Conservation (phyloP, 2,797 vertebrate genomes). For the Sebastes hopkinsi region DNA sequence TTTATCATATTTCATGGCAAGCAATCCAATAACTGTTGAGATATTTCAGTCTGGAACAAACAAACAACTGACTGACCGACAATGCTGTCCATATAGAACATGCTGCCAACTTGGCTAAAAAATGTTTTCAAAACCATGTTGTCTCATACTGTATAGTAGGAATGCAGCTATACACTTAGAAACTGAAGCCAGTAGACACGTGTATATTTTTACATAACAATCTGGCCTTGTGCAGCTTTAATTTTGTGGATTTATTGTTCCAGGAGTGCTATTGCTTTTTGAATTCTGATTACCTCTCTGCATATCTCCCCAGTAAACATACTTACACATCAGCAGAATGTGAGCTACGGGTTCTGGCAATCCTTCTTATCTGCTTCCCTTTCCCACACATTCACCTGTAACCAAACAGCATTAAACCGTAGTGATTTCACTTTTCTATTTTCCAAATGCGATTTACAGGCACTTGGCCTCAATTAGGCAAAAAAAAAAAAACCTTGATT, state of each 20-base stretch:
- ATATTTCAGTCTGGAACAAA: background rate
- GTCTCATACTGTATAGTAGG: background rate
- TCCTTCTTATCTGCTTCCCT: slow-evolving; percentile 7
- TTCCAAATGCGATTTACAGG: slow-evolving; percentile 43
- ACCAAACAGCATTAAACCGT: slow-evolving; percentile 48
- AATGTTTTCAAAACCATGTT: background rate
- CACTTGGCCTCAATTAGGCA: slow-evolving; percentile 47
- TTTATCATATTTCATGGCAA: background rate
- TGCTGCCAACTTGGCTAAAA: background rate
- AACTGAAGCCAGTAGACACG: background rate
- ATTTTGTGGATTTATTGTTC: slow-evolving; percentile 28
- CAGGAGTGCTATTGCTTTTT: background rate
- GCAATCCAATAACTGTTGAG: background rate
- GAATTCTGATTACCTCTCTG: slow-evolving; percentile 18
- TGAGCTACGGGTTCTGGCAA: slow-evolving; percentile 14
- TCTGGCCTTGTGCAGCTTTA: slow-evolving; percentile 11
- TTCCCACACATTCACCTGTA: slow-evolving; percentile 42
- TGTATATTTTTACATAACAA: slow-evolving; percentile 26
- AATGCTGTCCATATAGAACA: background rate
- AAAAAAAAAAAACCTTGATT: background rate
- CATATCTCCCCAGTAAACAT: slow-evolving; percentile 20
- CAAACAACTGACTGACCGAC: background rate
- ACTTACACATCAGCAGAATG: slow-evolving; percentile 21
- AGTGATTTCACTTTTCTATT: slow-evolving; percentile 35
- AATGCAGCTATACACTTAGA: background rate